Conservation (phyloP, 2,888 invertebrate genomes). For the Nomada lathburiana region DNA sequence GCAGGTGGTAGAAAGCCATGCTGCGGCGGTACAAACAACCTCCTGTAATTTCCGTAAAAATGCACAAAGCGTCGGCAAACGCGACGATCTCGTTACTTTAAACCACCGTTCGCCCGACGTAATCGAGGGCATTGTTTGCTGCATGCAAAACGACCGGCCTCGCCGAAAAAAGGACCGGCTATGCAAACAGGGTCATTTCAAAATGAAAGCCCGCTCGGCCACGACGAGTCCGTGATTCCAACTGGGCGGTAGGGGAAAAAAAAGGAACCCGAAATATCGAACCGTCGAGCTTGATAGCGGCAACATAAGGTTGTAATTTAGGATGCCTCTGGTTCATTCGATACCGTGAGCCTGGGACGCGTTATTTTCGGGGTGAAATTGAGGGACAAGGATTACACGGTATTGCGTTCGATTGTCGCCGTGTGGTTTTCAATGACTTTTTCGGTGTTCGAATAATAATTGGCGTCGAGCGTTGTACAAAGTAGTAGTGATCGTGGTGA, state of each 20-base stretch:
- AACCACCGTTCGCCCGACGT: conserved; percentile 50
- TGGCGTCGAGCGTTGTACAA: no score
- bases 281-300: conserved; percentile 35
- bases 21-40: conserved; percentile 62
- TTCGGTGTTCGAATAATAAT: not conserved
- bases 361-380: conserved; percentile 23
- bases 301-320: conserved; percentile 63
- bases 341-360: conserved; percentile 3
- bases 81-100: conserved; percentile 68
- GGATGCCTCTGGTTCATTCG: conserved; percentile 29
- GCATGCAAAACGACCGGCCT: conserved; percentile 56
- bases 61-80: conserved; percentile 67
- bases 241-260: conserved; percentile 9
- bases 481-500: no score
- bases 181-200: conserved; percentile 58
- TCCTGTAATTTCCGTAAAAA: conserved; percentile 71
- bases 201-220: conserved; percentile 63
- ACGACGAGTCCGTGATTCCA: conserved; percentile 26
- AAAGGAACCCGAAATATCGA: conserved; percentile 42
- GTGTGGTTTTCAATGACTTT: conserved; percentile 14
- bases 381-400: conserved; percentile 17
- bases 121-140: conserved; percentile 66
- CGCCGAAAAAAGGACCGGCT: conserved; percentile 32
- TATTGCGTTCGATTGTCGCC: conserved; percentile 20
- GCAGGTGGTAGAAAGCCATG: conserved; percentile 34